These are phyloP conservation scores for Elephas maximus DNA, from an alignment of 2,113 vertebrate species.

Conservation along the genomic window DNA sequence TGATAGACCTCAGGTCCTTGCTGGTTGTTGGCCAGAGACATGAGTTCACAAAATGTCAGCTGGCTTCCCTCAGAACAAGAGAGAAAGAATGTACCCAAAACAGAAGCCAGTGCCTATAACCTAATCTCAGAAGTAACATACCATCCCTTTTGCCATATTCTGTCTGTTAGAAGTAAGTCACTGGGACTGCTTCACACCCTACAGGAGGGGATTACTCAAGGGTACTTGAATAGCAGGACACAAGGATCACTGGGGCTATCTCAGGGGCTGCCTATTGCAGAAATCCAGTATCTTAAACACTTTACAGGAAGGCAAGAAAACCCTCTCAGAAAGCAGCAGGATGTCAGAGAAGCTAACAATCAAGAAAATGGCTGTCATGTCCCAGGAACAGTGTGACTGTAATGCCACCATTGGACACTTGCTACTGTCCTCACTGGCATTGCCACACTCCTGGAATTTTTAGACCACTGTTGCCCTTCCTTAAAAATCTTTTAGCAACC, in stretches of 20 bases:
- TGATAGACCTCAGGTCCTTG: too few species aligned
- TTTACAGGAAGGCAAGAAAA: neutral
- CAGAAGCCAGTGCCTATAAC: neutral
- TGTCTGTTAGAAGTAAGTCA: neutral
- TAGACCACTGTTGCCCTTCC: neutral
- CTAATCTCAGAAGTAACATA: neutral
- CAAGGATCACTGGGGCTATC: neutral
- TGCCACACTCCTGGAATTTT: neutral
- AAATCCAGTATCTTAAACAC: neutral
- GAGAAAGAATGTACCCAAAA: neutral
- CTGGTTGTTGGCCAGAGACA: neutral
- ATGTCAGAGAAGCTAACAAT: neutral
- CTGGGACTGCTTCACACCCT: neutral
- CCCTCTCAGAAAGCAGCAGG: neutral
- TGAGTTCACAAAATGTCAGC: neutral
- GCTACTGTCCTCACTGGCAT: neutral
- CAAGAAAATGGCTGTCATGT: neutral
- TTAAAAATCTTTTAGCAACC: neutral
- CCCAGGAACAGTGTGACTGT: too few species aligned
- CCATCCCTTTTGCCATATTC: too few species aligned
- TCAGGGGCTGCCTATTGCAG: neutral
- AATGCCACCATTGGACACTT: neutral
- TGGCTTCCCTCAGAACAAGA: neutral
- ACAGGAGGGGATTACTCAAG: neutral
- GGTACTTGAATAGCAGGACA: neutral